phyloP scores from a whole-genome alignment of 2,888 invertebrate species.

The Blera fallax region DNA sequence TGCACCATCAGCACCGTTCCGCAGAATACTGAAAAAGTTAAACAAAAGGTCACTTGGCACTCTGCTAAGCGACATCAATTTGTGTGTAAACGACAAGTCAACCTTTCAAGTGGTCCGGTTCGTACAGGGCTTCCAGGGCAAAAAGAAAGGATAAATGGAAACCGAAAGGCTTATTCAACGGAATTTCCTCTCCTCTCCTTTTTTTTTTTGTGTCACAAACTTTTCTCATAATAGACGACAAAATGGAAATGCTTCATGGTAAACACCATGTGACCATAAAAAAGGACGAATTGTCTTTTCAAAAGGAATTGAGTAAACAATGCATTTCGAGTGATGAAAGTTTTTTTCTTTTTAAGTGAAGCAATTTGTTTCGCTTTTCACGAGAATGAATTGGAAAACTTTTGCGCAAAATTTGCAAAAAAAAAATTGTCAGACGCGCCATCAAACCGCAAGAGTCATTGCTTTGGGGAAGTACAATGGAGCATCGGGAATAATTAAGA shows the following conservation, averaged over 20 bases:
- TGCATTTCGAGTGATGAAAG: constrained; percentile 54
- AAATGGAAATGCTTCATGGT: constrained; percentile 63
- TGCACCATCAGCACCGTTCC: constrained; percentile 32
- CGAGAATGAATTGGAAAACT: constrained; percentile 38
- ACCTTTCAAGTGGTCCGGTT: constrained; percentile 36
- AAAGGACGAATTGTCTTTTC: constrained; percentile 6
- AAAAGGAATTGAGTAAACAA: constrained; percentile 61
- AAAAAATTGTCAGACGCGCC: too few relatives aligned
- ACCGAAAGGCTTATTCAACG: constrained; percentile 56
- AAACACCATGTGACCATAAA: constrained; percentile 49
- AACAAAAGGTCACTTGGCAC: constrained; percentile 56
- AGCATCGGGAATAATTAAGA: too few relatives aligned
- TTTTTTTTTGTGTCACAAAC: constrained; percentile 38
- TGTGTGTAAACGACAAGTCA: constrained; percentile 43
- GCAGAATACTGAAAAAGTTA: constrained; percentile 10
- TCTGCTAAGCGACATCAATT: constrained; percentile 57
- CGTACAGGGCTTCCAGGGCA: constrained; percentile 12
- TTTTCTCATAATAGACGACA: constrained; percentile 67
- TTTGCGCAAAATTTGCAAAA: constrained; percentile 27
- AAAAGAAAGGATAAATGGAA: constrained; percentile 30
- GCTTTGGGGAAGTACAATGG: too few relatives aligned
- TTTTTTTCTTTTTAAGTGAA: constrained; percentile 41
- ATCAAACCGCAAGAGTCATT: too few relatives aligned
- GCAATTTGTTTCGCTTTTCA: constrained; percentile 46
- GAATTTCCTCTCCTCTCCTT: neutral